Percentiles rank a stretch among this genome's conserved stretches.
These are phyloP conservation scores for Salarias fasciatus DNA, from an alignment of 2,797 vertebrate genomes.

Conservation along the genomic window DNA sequence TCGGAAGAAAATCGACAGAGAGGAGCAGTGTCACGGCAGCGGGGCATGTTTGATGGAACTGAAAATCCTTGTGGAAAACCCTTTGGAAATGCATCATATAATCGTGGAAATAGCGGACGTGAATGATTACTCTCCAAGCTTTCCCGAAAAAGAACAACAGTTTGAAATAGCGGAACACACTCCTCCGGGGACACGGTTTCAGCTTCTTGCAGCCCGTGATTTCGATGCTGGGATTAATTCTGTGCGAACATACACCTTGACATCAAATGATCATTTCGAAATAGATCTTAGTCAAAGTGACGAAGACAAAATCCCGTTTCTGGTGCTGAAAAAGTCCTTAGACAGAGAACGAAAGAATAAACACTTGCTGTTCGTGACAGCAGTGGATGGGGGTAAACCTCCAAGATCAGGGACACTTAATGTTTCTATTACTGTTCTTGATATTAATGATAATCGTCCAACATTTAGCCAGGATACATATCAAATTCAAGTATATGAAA, in stretches of 20 bases:
- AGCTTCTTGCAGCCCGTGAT: constrained; percentile 79
- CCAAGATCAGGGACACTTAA: constrained; percentile 36
- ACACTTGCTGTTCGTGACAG: background rate
- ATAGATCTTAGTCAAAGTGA: constrained; percentile 73
- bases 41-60: constrained; percentile 76
- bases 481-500: constrained; percentile 42
- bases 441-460: constrained; percentile 62
- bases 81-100: constrained; percentile 82
- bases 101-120: constrained; percentile 82
- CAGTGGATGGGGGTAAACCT: constrained; percentile 18
- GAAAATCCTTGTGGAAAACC: constrained; percentile 81
- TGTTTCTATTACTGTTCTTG: constrained; percentile 60
- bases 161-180: constrained; percentile 63
- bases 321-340: constrained; percentile 64
- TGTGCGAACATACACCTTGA: constrained; percentile 63
- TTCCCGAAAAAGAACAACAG: constrained; percentile 52
- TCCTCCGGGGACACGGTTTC: constrained; percentile 63
- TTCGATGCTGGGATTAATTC: constrained; percentile 78
- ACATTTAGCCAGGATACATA: constrained; percentile 56
- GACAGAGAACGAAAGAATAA: constrained; percentile 1
- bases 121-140: constrained; percentile 80
- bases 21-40: constrained; percentile 75
- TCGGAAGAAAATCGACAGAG: constrained; percentile 79
- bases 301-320: constrained; percentile 74
- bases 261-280: constrained; percentile 61